Base-by-base conservation (phyloP, 2,888 invertebrate species). In the Candidula unifasciata region DNA sequence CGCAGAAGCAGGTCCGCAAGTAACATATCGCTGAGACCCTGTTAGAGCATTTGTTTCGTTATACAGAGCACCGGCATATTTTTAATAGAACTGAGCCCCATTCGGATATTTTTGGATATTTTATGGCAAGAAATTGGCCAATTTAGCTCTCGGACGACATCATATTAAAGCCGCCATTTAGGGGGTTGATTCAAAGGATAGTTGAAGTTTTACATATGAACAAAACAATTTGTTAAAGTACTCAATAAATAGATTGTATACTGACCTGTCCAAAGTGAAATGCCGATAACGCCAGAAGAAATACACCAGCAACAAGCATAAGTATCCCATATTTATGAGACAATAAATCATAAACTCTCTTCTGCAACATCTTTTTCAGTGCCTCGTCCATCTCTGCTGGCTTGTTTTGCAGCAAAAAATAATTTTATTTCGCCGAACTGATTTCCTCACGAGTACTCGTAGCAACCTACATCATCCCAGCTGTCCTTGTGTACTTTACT, bases 211-310 rank as follows among this genome's bases (percentile, higher is more conserved):
- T n/a, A n/a, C n/a, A n/a, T n/a, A n/a, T n/a, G n/a, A n/a, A n/a
- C n/a, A 54, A 10, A 54, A 54, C 57, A 30, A 78, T 54, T 18
- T 69, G n/a, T 69, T 30, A 69, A 24, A n/a, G 5, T 37, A 74
- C 6, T 60, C n/a, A n/a, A 60, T 60, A 60, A 60, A 13, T 60
- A 60, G 30, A 68, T 68, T 68, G 30, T 33, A 37, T n/a, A 44
- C 44, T n/a, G 86, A 93, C 92, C 91, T 93, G 93, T 80, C 93
- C 93, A 88, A 93, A 93, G 82, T 92, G 92, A 84, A 93, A 91
- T 27, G 91, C 90, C 8, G 92, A 90, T 18, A 91, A 86, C 2
- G 89, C 87, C 18, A 93, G 85, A 24, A 92, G 82, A 74, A 91
- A 87, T 16, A 88, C 54, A 21, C 91, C 90, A 57, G 87, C 84